These are phyloP conservation scores for Liasis olivaceus DNA, from an alignment of 2,797 vertebrate species.

Conservation along the genomic window DNA sequence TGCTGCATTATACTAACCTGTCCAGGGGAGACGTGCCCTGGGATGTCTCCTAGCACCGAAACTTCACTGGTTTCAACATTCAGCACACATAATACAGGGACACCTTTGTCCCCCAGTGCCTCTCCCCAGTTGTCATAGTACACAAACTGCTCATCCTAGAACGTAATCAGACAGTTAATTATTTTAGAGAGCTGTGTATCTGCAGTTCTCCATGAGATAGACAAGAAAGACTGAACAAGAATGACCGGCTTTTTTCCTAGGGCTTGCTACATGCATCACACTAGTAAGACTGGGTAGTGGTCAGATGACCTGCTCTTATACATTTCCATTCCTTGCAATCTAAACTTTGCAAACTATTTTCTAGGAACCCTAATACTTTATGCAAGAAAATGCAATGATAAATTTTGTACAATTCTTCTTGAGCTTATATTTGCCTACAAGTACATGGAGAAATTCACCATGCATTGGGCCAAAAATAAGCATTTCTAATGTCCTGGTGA, in stretches of 20 bases:
- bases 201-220: neutral
- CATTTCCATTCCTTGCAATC: neutral
- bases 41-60: conserved; percentile 87
- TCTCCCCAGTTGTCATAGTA: conserved; percentile 94
- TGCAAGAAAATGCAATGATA: neutral
- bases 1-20: conserved; percentile 78
- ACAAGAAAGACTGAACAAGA: neutral
- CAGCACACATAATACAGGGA: conserved; percentile 86
- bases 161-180: conserved; percentile 20
- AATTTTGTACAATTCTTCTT: neutral
- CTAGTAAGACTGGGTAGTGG: neutral
- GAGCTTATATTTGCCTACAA: neutral
- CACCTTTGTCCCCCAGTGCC: conserved; percentile 79
- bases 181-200: neutral
- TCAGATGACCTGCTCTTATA: neutral
- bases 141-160: conserved; percentile 86
- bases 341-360: neutral
- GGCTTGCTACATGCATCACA: neutral
- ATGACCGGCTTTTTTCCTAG: neutral
- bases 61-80: conserved; percentile 85
- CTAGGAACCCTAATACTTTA: neutral
- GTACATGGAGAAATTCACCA: neutral
- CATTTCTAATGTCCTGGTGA: neutral
- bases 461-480: neutral
- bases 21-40: conserved; percentile 88